Evolutionary conservation across 2,797 vertebrate genomes (phyloP).

Genomic region (Fundulus diaphanus): DNA sequence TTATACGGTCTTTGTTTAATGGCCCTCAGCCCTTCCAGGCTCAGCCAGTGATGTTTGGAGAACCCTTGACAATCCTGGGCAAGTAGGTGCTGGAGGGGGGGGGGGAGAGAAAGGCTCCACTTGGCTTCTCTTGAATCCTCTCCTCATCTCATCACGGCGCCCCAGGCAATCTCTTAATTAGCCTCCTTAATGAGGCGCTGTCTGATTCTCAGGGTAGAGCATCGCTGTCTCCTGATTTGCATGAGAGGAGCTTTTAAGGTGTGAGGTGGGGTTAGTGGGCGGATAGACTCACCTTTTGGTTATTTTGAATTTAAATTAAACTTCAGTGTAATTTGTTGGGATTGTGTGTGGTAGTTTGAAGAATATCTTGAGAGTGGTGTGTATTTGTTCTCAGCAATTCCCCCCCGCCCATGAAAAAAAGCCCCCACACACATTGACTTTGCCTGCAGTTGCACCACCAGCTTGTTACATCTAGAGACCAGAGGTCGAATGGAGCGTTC

Average conservation of each 20-base stretch:
- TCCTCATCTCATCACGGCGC: slow-evolving; percentile 55
- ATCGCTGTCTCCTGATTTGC: slow-evolving; percentile 40
- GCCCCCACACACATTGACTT: not conserved
- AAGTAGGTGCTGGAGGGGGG: slow-evolving; percentile 51
- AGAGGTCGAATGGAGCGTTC: no score
- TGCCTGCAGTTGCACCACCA: not conserved
- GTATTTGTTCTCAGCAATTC: no score
- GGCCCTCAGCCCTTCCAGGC: slow-evolving; percentile 58
- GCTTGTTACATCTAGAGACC: no score
- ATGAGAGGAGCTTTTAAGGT: slow-evolving; percentile 20
- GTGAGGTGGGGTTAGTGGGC: slow-evolving; percentile 7
- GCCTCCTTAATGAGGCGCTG: slow-evolving; percentile 72
- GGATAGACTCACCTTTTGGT: not conserved
- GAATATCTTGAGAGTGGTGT: no score
- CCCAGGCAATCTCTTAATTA: slow-evolving; percentile 74
- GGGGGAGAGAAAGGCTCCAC: slow-evolving; percentile 52
- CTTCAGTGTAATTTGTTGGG: not conserved
- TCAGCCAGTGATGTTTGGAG: slow-evolving; percentile 58
- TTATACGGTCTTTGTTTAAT: slow-evolving; percentile 54
- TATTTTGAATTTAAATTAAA: not conserved
- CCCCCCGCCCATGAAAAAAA: no score
- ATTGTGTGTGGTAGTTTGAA: not conserved
- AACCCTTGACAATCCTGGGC: slow-evolving; percentile 64
- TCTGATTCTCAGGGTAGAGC: slow-evolving; percentile 59
- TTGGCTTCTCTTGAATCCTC: slow-evolving; percentile 57